A percentile compares a stretch with the other conserved stretches of the same genome.
Evolutionary conservation across 2,113 vertebrate species (phyloP).

Genomic region (Phoenicopterus ruber): DNA sequence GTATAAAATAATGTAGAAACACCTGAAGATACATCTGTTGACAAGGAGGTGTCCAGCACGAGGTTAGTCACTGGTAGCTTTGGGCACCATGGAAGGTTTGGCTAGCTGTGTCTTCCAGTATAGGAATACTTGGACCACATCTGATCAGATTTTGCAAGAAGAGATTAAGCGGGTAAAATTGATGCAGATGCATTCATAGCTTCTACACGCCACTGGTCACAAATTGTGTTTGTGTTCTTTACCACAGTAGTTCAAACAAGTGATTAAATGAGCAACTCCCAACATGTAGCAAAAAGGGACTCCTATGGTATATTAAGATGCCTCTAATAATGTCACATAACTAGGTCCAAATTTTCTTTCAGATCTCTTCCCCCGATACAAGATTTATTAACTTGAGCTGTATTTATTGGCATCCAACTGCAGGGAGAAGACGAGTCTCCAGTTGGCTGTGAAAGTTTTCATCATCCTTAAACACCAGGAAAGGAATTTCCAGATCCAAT

Average conservation of each 20-base stretch:
- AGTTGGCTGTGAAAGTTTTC: background rate
- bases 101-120: background rate
- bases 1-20: background rate
- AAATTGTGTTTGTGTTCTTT: background rate
- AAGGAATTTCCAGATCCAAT: slow-evolving; percentile 14
- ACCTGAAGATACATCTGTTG: background rate
- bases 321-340: background rate
- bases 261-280: background rate
- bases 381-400: background rate
- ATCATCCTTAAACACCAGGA: background rate
- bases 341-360: background rate
- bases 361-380: background rate
- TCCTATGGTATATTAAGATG: background rate
- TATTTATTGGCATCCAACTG: background rate
- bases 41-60: background rate
- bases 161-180: background rate
- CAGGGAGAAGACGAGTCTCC: background rate
- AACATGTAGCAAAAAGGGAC: background rate
- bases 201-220: background rate
- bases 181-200: background rate
- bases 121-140: background rate
- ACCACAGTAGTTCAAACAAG: background rate
- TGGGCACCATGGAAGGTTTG: background rate
- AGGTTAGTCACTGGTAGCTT: background rate
- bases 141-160: background rate